Conservation (phyloP, 2,888 invertebrate genomes). For the Campoletis raptor region DNA sequence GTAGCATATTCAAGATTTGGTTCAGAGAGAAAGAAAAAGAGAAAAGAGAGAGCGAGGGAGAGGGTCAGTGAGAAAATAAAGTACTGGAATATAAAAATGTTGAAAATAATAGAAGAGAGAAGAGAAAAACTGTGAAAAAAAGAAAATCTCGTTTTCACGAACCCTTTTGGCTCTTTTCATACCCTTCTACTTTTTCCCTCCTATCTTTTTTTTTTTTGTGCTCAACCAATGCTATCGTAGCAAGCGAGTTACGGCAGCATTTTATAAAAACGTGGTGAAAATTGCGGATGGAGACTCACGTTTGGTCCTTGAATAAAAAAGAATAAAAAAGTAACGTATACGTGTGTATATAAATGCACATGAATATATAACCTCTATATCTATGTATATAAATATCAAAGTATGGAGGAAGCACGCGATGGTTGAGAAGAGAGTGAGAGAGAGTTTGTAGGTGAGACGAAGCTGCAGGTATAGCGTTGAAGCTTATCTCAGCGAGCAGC, state of each 20-base stretch:
- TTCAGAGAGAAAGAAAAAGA: not conserved
- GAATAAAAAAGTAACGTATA: constrained; percentile 17
- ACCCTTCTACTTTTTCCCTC: not conserved
- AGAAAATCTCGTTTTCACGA: constrained; percentile 42
- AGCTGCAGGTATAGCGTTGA: constrained; percentile 48
- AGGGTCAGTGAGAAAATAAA: constrained; percentile 43
- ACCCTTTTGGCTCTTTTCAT: constrained; percentile 39
- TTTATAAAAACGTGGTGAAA: constrained; percentile 58
- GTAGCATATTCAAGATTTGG: not conserved
- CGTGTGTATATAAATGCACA: not conserved
- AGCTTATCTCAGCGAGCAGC: constrained; percentile 76
- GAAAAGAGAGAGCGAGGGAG: not conserved
- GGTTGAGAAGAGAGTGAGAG: constrained; percentile 38
- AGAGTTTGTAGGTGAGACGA: constrained; percentile 38
- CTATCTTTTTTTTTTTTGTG: constrained; percentile 21
- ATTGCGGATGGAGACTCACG: constrained; percentile 52
- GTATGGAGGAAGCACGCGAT: constrained; percentile 14
- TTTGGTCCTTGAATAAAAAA: constrained; percentile 29
- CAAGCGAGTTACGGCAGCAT: constrained; percentile 51
- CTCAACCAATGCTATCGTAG: constrained; percentile 38
- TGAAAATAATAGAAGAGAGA: constrained; percentile 2
- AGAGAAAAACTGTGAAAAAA: not conserved
- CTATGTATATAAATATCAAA: not conserved
- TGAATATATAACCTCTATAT: not conserved
- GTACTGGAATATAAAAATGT: constrained; percentile 35